phyloP scores from a whole-genome alignment of 2,888 invertebrate species.

The Muscina levida region DNA sequence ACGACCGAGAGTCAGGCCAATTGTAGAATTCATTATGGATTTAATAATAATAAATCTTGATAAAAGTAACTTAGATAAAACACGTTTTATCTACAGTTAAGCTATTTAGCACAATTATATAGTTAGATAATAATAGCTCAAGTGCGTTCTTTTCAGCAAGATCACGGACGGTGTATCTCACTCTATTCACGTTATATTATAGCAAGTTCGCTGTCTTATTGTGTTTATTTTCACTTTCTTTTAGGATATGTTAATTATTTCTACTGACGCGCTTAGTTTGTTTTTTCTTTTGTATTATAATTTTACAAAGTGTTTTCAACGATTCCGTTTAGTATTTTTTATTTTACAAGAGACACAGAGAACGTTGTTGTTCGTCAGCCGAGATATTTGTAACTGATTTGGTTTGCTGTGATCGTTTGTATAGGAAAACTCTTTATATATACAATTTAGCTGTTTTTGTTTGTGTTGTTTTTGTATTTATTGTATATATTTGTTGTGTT shows the following conservation, averaged over 20 bases:
- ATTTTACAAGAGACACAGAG: not conserved
- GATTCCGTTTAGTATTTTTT: not conserved
- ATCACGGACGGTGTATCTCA: not conserved
- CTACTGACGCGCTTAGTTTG: not conserved
- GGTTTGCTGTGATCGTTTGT: slow-evolving; percentile 68
- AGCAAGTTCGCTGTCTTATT: slow-evolving; percentile 1
- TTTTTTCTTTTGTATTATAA: slow-evolving; percentile 10
- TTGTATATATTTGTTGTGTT: not conserved
- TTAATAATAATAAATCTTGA: not conserved
- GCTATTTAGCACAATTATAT: no score
- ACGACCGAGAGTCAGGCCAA: slow-evolving; percentile 71
- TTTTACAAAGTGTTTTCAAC: slow-evolving; percentile 23
- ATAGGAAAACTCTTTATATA: slow-evolving; percentile 72
- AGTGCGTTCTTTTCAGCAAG: no score
- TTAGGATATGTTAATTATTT: slow-evolving; percentile 4
- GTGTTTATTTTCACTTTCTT: slow-evolving; percentile 7
- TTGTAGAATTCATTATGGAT: slow-evolving; percentile 69
- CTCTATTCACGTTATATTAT: no score
- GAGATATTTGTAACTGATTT: slow-evolving; percentile 72
- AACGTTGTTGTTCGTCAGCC: slow-evolving; percentile 69
- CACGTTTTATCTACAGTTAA: slow-evolving; percentile 39
- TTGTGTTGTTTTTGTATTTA: not conserved
- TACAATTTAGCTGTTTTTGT: slow-evolving; percentile 22
- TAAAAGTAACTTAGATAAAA: slow-evolving; percentile 29
- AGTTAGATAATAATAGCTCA: slow-evolving; percentile 31